A percentile compares a stretch with the other conserved stretches of the same genome.
phyloP scores from a whole-genome alignment of 2,113 vertebrate genomes.

The Rhinolophus ferrumequinum region DNA sequence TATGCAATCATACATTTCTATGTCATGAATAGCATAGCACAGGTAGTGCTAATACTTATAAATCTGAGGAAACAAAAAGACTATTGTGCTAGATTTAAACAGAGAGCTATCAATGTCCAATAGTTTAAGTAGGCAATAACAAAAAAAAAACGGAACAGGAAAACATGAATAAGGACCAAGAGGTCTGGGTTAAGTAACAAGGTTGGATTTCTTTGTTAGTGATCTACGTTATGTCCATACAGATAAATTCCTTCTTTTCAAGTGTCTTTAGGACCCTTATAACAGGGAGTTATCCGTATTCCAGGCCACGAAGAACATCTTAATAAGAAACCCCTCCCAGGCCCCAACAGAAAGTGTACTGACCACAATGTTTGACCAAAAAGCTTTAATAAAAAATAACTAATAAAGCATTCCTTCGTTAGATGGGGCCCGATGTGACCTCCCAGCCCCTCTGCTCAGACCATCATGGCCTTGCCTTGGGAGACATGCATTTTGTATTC shows the following conservation, averaged over 20 bases:
- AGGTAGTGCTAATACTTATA: not conserved
- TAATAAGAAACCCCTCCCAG: not conserved
- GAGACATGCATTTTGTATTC: conserved; percentile 22
- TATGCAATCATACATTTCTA: not conserved
- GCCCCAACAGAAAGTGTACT: not conserved
- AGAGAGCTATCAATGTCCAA: not conserved
- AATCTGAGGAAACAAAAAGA: not conserved
- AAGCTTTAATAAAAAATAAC: conserved; percentile 7
- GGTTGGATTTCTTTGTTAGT: not conserved
- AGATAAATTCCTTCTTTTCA: conserved; percentile 20
- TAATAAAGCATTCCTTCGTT: not conserved
- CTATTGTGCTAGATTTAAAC: not conserved
- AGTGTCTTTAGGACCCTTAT: not conserved
- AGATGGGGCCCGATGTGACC: not conserved
- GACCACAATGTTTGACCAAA: not conserved
- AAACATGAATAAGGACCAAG: not conserved
- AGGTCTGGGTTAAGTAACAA: not conserved
- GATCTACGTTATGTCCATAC: not conserved
- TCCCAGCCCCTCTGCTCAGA: not conserved
- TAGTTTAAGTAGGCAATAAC: not conserved
- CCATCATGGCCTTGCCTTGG: not conserved
- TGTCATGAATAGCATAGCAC: not conserved
- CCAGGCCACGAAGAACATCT: conserved; percentile 2
- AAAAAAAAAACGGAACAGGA: not conserved
- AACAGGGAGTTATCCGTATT: not conserved